phyloP scores from a whole-genome alignment of 2,888 invertebrate genomes.

The Mythimna impura region DNA sequence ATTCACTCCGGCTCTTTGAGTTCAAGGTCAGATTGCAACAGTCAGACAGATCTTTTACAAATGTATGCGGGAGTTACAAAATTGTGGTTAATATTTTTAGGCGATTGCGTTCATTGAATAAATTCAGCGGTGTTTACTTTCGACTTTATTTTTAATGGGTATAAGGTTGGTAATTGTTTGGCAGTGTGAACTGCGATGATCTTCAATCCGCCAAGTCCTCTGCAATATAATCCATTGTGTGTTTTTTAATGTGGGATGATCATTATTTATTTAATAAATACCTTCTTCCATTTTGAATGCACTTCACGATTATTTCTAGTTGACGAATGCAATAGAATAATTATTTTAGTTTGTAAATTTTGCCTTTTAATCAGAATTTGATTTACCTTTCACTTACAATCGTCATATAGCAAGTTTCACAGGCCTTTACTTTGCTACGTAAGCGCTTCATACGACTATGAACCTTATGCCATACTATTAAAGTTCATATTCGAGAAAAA shows the following conservation, averaged over 20 bases:
- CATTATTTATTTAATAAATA: too few species aligned
- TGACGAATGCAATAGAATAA: neutral
- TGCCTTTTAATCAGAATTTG: neutral
- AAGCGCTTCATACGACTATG: too few species aligned
- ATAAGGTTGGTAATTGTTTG: conserved; percentile 4
- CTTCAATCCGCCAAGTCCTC: neutral
- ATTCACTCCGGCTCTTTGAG: conserved; percentile 5
- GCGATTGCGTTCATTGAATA: too few species aligned
- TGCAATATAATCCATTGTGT: neutral
- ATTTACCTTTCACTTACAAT: too few species aligned
- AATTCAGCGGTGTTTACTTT: neutral
- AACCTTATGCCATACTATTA: neutral
- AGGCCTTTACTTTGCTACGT: neutral
- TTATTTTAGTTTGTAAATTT: neutral
- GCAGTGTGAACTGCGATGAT: neutral
- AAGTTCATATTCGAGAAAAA: neutral
- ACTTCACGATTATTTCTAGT: neutral
- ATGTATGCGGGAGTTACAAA: conserved; percentile 6
- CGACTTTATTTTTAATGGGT: neutral
- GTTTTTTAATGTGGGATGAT: too few species aligned
- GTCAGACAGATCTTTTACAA: neutral
- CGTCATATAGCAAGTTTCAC: neutral
- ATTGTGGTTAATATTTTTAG: conserved; percentile 12
- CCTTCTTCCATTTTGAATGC: too few species aligned
- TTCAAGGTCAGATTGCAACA: conserved; percentile 45